Percentiles rank a stretch among this genome's conserved stretches.
phyloP scores from a whole-genome alignment of 2,113 vertebrate genomes.

The Apus apus region DNA sequence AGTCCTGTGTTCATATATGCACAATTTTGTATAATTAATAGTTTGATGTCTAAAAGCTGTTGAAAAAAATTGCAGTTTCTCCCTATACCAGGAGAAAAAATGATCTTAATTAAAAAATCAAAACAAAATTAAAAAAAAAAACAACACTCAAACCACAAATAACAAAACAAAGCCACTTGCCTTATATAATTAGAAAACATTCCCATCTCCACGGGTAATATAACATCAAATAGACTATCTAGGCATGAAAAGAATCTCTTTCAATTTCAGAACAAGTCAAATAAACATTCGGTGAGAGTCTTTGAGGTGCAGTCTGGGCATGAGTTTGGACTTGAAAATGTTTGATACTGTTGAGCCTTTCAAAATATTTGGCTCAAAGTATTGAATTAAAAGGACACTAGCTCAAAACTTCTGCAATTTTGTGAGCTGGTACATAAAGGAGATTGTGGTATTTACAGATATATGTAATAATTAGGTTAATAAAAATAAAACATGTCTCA shows the following conservation, averaged over 20 bases:
- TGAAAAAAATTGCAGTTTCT: background rate
- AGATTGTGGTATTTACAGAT: background rate
- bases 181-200: background rate
- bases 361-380: slow-evolving; percentile 16
- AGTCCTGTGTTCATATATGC: background rate
- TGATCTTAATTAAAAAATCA: background rate
- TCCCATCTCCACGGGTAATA: background rate
- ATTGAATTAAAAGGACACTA: background rate
- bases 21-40: background rate
- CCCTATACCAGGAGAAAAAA: background rate
- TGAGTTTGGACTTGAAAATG: background rate
- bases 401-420: background rate
- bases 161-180: background rate
- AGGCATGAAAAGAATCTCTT: background rate
- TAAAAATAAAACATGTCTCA: background rate
- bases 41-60: background rate
- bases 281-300: background rate
- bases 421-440: background rate
- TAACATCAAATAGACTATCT: background rate
- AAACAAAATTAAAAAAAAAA: too few species aligned
- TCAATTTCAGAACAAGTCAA: background rate
- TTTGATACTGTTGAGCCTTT: background rate
- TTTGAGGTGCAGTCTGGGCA: background rate
- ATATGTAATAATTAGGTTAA: background rate
- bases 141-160: too few species aligned